Base-by-base conservation (phyloP, 1,140 invertebrate species). In the Sminthurides bifidus region DNA sequence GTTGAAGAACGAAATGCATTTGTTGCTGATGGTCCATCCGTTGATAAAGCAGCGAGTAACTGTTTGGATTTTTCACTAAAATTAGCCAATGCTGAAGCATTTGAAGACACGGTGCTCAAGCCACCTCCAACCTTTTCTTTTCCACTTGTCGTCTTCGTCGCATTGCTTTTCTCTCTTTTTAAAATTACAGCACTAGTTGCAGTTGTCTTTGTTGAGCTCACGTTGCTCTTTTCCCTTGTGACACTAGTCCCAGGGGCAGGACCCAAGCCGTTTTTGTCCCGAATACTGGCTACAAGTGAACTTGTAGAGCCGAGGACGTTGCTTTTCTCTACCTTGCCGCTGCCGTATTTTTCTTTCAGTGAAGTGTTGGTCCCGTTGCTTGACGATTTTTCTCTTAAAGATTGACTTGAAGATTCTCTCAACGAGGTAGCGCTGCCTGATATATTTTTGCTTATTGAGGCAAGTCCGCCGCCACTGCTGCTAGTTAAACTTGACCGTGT, bases 151-250 rank as follows among this genome's bases (percentile, higher is more conserved):
- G 35, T 21, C n/a, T 35, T 44, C 12, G 14, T 12, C 12, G 27
- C 26, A 54, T 21, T 19, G 52, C 12, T 44, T 19, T 35, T 54
- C 12, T 54, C 33, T 1, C 52, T 37, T 15, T 23, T 44, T 5
- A 38, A 30, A 15, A 24, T 21, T 24, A 23, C 1, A 2, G 15
- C 43, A 12, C 37, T 51, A 19, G 51, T 51, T 45, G 51, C 48
- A 30, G 46, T 38, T 17, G 45, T 29, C 12, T 37, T 23, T 15
- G 45, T 15, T 17, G 54, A 56, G 31, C 55, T 40, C 5, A 44
- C 38, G 35, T 48, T 35, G 35, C 46, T 52, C 45, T 52, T 56
- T 14, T 45, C 38, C 12, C 48, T 48, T 49, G 31, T 49, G 14
- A 45, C 24, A 26, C 6, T 12, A 8, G 8, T 45, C n/a, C n/a